Evolutionary conservation across 2,797 vertebrate genomes (phyloP), one percentile per base, ranked within the genome.

Genomic region (Ibycter americanus): DNA sequence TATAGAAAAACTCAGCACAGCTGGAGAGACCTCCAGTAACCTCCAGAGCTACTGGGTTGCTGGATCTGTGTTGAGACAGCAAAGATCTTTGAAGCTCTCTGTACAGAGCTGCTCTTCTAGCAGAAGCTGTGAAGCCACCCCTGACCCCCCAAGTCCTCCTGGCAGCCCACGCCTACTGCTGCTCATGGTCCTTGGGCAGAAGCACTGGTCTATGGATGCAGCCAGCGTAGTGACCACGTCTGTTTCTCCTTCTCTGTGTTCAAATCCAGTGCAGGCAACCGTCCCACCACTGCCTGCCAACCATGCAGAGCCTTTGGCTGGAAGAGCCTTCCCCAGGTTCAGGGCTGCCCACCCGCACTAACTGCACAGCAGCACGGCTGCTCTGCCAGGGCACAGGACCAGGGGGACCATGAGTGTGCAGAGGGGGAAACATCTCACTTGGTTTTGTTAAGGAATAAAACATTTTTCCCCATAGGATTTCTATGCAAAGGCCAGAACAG

Each of bases 81-180:
- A 3, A 17, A 36, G 51, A 26, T 2, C 31, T 11, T 20, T 0
- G 1, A 26, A 49, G 31, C 15, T 25, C 42, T 46, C 59, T 1
- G 3, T 27, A 23, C 6, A 6, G 40, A 47, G 55, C 79, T n/a
- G 44, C 22, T 38, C 27, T 16, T 81, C 52, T 34, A 68, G 79
- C 44, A 58, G 65, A 17, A 23, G 44, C 78, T 15, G 31, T 9
- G 66, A 59, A 56, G 54, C 23, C 34, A 18, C 29, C 29, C 31
- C 23, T 23, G 44, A 9, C 4, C 29, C 6, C 42, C 42, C 52
- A 27, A 42, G 52, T 14, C 54, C 2, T 0, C 17, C 27, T 1
- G 3, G 76, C n/a, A 66, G 51, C n/a, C 27, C 4, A 4, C 27
- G 42, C 22, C 63, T 54, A 25, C 62, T 4, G 3, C 62, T 46